Evolutionary conservation across 2,113 vertebrate genomes (phyloP).

Genomic region (Pleuronectes platessa): DNA sequence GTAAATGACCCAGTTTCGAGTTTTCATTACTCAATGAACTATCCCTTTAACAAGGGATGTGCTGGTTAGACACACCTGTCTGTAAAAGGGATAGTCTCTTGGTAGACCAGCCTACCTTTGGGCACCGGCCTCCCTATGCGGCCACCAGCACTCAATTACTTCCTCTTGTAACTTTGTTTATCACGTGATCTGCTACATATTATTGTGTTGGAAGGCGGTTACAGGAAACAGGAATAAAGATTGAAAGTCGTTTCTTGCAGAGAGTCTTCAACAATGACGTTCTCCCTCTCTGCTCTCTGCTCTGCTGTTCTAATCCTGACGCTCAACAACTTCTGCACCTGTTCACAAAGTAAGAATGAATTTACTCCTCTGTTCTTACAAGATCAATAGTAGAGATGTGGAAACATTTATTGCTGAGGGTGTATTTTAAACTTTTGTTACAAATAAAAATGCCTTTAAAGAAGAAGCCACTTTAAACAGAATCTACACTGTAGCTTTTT

Average conservation of each 20-base stretch:
- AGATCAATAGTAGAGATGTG: not conserved
- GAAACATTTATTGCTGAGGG: not conserved
- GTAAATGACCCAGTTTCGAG: no score
- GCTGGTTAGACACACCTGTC: not conserved
- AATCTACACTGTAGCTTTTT: not conserved
- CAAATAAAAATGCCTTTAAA: not conserved
- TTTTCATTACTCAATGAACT: not conserved
- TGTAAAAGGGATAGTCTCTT: not conserved
- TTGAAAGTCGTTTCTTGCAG: no score
- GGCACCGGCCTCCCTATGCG: not conserved
- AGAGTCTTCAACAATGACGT: not conserved
- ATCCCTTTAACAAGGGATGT: not conserved
- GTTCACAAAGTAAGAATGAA: conserved; percentile 48
- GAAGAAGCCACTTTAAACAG: not conserved
- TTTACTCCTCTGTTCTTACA: not conserved
- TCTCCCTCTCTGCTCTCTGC: not conserved
- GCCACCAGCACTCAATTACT: not conserved
- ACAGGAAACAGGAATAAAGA: not conserved
- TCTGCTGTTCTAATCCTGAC: conserved; percentile 18
- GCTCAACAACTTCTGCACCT: conserved; percentile 19
- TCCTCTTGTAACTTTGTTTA: not conserved
- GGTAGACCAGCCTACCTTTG: not conserved
- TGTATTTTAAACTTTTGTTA: not conserved
- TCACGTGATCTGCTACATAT: not conserved
- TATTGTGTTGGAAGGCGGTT: not conserved